Evolutionary conservation across 2,888 invertebrate species (phyloP).

Genomic region (Mythimna pallens): DNA sequence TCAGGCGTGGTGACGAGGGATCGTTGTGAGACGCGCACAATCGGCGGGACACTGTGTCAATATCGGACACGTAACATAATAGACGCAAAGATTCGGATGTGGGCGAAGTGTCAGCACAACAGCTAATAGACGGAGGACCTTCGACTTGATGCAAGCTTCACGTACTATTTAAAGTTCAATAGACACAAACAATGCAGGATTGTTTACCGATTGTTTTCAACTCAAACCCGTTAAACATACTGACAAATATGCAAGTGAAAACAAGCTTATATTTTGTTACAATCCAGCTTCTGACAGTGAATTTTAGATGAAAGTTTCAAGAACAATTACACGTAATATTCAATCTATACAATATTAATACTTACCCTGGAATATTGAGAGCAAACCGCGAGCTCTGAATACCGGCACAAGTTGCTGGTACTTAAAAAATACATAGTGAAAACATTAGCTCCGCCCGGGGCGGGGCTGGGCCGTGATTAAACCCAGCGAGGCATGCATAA

Average conservation of each 20-base stretch:
- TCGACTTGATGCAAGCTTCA: conserved; percentile 74
- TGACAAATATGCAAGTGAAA: conserved; percentile 28
- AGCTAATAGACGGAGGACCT: conserved; percentile 82
- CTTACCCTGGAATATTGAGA: conserved; percentile 66
- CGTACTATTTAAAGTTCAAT: conserved; percentile 61
- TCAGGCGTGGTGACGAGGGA: conserved; percentile 83
- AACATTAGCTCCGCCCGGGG: conserved; percentile 86
- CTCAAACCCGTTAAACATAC: conserved; percentile 12
- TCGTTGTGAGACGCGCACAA: conserved; percentile 81
- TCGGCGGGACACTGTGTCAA: conserved; percentile 86
- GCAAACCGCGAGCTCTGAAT: conserved; percentile 70
- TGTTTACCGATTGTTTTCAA: conserved; percentile 31
- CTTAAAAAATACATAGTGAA: conserved; percentile 90
- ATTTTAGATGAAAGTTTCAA: conserved; percentile 26
- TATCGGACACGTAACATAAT: conserved; percentile 84
- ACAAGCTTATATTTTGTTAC: conserved; percentile 5
- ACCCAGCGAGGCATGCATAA: conserved; percentile 89
- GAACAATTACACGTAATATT: conserved; percentile 36
- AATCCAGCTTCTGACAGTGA: conserved; percentile 1
- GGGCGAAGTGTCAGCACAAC: conserved; percentile 77
- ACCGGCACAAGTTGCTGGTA: conserved; percentile 69
- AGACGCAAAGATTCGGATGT: conserved; percentile 79
- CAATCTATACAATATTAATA: conserved; percentile 59
- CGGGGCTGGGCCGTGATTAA: conserved; percentile 87
- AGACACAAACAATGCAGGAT: conserved; percentile 38